Conservation (phyloP, 2,888 invertebrate genomes). For the Sarcophaga caerulescens region DNA sequence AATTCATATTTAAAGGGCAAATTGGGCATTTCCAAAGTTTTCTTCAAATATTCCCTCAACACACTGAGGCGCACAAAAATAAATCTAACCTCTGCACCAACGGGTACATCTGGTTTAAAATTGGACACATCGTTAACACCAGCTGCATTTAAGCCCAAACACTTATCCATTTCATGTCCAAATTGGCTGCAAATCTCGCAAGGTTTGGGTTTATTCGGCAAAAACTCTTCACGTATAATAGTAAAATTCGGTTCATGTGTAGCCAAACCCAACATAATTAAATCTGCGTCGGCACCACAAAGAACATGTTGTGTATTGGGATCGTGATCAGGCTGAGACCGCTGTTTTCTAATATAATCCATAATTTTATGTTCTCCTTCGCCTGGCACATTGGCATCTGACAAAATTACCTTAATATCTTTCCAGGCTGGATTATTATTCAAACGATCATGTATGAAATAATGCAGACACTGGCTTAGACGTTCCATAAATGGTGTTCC, state of each 20-base stretch:
- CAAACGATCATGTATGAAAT: constrained; percentile 82
- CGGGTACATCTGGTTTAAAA: constrained; percentile 82
- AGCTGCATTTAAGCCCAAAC: constrained; percentile 87
- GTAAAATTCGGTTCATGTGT: constrained; percentile 99
- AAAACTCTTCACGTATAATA: constrained; percentile 98
- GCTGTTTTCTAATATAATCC: constrained; percentile 98
- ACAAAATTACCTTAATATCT: constrained; percentile 96
- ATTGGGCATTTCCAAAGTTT: constrained; percentile 94
- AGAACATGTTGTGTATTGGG: constrained; percentile 98
- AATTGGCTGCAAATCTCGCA: constrained; percentile 97
- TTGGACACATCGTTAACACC: constrained; percentile 81
- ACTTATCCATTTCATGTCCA: constrained; percentile 97
- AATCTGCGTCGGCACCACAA: constrained; percentile 99
- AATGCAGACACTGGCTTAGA: constrained; percentile 89
- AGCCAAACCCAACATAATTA: constrained; percentile 98
- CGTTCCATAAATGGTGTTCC: constrained; percentile 99
- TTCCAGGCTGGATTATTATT: constrained; percentile 98
- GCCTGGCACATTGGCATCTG: constrained; percentile 98
- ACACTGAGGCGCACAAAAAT: constrained; percentile 97
- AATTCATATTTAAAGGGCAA: constrained; percentile 97
- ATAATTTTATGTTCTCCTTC: constrained; percentile 99
- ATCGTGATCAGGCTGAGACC: constrained; percentile 96
- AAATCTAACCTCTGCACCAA: constrained; percentile 90
- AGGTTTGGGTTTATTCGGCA: constrained; percentile 96
- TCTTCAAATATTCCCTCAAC: constrained; percentile 95